Base-by-base conservation (phyloP, 1,140 invertebrate species). In the Phenacoccus solenopsis region DNA sequence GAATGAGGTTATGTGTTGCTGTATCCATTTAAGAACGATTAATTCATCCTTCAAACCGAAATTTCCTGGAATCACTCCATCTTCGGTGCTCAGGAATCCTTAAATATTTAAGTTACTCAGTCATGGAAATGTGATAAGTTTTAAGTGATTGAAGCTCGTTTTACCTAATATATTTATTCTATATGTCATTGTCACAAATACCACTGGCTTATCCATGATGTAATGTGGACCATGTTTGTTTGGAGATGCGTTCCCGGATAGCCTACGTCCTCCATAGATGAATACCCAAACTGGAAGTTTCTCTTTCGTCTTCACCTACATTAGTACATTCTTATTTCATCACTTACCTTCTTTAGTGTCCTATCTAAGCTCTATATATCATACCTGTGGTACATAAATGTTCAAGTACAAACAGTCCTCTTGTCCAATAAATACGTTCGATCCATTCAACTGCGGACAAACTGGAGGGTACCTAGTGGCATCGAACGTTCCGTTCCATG, bases 141-240 rank as follows among this genome's bases (percentile, higher is more conserved):
- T 10, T 10, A 38, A n/a, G n/a, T 38, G 9, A 38, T 38, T 38
- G 32, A 10, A 38, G 32, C 9, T 38, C 9, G 9, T n/a, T 38
- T 10, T n/a, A 83, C 83, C 85, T 32, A 87, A 73, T 7, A 83
- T 80, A 20, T 84, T 84, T 28, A 87, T 73, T 25, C 87, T 76
- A 75, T 86, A 88, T 75, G 85, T 86, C 1, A 87, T 77, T 13
- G 82, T 85, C 0, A 87, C 86, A 27, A 84, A 77, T 10, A 88
- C 80, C 13, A 86, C 76, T 71, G 86, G 81, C 13, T 75, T 75
- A 24, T 82, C 83, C 81, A 89, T 83, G 0, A 88, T 70, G 73
- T 81, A 80, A 9, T 79, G 75, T 1, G 85, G 80, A 0, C 80
- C 81, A 72, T 85, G 83, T 38, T 38, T 32, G 21, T 35, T 1